Percentiles rank a stretch among this genome's conserved stretches.
Evolutionary conservation across 2,888 invertebrate genomes (phyloP).

Genomic region (Zootermopsis nevadensis): DNA sequence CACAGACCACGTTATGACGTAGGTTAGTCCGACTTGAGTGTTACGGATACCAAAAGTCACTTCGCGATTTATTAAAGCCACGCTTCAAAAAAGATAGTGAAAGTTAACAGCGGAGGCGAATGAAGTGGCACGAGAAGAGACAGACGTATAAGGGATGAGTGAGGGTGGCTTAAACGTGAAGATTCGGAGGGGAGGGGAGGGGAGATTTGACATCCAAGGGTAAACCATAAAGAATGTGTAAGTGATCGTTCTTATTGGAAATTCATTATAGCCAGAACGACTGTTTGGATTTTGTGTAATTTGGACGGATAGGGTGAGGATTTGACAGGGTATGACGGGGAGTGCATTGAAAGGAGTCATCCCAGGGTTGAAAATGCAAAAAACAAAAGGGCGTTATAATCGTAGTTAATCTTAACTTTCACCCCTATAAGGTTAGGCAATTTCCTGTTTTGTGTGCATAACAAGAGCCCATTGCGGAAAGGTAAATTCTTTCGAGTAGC

Average conservation of each 20-base stretch:
- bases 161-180: slow-evolving; percentile 2
- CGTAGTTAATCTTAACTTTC: too few relatives aligned
- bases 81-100: not conserved
- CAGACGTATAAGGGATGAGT: not conserved
- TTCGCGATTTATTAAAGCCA: slow-evolving; percentile 24
- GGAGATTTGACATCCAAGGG: not conserved
- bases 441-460: too few relatives aligned
- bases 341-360: not conserved
- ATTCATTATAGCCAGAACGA: slow-evolving; percentile 45
- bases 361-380: too few relatives aligned
- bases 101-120: not conserved
- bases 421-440: too few relatives aligned
- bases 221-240: not conserved
- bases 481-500: too few relatives aligned
- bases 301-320: not conserved
- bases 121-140: not conserved
- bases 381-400: too few relatives aligned
- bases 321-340: not conserved
- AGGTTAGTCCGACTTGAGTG: not conserved
- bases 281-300: not conserved
- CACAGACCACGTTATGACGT: not conserved
- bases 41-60: not conserved
- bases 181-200: not conserved
- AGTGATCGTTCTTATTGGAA: slow-evolving; percentile 43
- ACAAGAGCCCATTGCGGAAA: too few relatives aligned